A percentile compares a stretch with the other conserved stretches of the same genome.
Evolutionary conservation across 2,888 invertebrate genomes (phyloP).

Genomic region (Apoda limacodes): DNA sequence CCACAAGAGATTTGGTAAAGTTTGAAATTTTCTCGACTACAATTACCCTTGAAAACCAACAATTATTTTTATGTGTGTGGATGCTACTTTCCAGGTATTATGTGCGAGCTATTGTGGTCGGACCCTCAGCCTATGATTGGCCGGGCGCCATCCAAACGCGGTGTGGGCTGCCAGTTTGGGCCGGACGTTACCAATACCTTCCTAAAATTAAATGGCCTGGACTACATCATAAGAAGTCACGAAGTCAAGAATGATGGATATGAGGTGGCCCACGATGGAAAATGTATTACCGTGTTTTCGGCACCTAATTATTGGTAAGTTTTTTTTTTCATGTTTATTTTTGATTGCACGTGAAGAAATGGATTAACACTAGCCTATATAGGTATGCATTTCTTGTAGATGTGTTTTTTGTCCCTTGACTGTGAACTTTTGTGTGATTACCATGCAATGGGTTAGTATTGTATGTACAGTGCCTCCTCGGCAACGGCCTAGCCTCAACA

Average conservation of each 20-base stretch:
- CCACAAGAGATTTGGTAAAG: too few species aligned
- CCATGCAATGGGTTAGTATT: too few species aligned
- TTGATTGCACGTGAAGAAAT: background rate
- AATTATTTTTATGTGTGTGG: too few species aligned
- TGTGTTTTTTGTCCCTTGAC: background rate
- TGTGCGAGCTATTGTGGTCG: slow-evolving; percentile 99
- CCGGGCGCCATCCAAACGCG: slow-evolving; percentile 93
- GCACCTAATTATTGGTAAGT: slow-evolving; percentile 98
- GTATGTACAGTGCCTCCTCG: too few species aligned
- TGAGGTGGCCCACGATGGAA: slow-evolving; percentile 93
- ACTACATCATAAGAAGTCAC: slow-evolving; percentile 96
- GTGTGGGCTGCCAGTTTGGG: slow-evolving; percentile 98
- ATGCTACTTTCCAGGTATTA: slow-evolving; percentile 72
- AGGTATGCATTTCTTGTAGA: background rate
- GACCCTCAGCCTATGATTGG: slow-evolving; percentile 95
- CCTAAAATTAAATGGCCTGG: slow-evolving; percentile 85
- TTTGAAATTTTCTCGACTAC: too few species aligned
- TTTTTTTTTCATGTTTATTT: background rate
- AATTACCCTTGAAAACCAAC: too few species aligned
- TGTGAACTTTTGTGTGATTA: too few species aligned
- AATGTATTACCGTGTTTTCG: slow-evolving; percentile 98
- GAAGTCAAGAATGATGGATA: slow-evolving; percentile 98
- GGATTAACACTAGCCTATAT: background rate
- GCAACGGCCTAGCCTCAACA: too few species aligned
- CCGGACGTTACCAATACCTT: slow-evolving; percentile 95